phyloP scores from a whole-genome alignment of 2,888 invertebrate species.

The Deroplatys truncata region DNA sequence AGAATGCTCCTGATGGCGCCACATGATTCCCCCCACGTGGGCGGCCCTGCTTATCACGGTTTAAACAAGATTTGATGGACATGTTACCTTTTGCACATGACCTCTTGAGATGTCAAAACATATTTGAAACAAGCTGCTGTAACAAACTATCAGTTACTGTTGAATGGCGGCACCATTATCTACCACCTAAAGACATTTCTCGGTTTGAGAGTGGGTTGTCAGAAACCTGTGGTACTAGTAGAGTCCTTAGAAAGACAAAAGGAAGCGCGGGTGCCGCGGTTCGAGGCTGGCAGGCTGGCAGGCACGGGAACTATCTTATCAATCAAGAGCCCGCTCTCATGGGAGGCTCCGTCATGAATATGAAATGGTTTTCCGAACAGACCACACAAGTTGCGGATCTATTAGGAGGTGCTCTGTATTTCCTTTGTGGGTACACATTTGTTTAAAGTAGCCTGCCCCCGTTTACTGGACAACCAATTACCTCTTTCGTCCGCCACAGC shows the following conservation, averaged over 20 bases:
- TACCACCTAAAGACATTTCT: no score
- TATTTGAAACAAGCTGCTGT: no score
- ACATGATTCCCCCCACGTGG: no score
- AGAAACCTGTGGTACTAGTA: background rate
- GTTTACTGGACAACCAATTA: background rate
- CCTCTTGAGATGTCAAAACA: no score
- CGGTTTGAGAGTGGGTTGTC: no score
- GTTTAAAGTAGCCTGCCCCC: background rate
- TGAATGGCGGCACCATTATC: no score
- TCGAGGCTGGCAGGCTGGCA: background rate
- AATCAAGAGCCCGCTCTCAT: background rate
- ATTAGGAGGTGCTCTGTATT: background rate
- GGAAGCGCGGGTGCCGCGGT: background rate
- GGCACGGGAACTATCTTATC: background rate
- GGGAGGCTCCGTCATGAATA: background rate
- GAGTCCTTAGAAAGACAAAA: background rate
- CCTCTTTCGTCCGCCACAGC: background rate
- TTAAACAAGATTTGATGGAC: no score
- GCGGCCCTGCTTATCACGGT: no score
- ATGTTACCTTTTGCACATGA: no score
- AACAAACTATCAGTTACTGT: no score
- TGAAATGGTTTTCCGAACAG: background rate
- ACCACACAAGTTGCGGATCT: conserved; percentile 1
- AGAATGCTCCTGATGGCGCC: no score
- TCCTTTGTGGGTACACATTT: background rate